Evolutionary conservation across 2,113 vertebrate genomes (phyloP).

Genomic region (Pseudorectes ferrugineus): DNA sequence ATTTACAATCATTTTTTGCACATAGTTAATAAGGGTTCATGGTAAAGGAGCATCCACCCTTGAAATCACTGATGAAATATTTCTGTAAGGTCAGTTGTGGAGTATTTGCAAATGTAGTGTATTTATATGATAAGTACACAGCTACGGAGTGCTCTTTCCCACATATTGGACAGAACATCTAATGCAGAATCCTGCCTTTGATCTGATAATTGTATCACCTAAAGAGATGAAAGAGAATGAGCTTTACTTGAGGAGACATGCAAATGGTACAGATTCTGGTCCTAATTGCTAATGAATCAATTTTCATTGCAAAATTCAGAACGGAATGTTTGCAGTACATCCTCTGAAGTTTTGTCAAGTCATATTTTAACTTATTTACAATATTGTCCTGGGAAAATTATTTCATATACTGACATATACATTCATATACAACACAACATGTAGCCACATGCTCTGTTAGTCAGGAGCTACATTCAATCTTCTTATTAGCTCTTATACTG

Average conservation of each 20-base stretch:
- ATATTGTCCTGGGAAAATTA: background rate
- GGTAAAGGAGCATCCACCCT: background rate
- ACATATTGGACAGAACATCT: background rate
- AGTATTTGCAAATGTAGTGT: background rate
- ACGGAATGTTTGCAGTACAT: background rate
- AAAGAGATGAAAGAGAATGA: background rate
- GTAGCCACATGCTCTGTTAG: background rate
- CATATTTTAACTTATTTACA: background rate
- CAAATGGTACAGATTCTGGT: background rate
- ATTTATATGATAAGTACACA: background rate
- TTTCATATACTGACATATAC: background rate
- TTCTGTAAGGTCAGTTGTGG: background rate
- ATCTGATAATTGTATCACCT: background rate
- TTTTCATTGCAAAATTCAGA: background rate
- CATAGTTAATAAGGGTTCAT: background rate
- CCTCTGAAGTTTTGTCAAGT: background rate
- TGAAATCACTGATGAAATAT: background rate
- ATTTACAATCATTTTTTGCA: background rate
- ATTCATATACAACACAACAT: background rate
- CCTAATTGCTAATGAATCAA: background rate
- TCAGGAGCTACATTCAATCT: background rate
- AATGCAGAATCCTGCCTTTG: background rate
- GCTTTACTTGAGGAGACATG: background rate
- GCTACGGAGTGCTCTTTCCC: accelerated
- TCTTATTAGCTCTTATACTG: background rate